These are phyloP conservation scores for Microhierax caerulescens DNA, from an alignment of 2,797 vertebrate species.

Conservation along the genomic window DNA sequence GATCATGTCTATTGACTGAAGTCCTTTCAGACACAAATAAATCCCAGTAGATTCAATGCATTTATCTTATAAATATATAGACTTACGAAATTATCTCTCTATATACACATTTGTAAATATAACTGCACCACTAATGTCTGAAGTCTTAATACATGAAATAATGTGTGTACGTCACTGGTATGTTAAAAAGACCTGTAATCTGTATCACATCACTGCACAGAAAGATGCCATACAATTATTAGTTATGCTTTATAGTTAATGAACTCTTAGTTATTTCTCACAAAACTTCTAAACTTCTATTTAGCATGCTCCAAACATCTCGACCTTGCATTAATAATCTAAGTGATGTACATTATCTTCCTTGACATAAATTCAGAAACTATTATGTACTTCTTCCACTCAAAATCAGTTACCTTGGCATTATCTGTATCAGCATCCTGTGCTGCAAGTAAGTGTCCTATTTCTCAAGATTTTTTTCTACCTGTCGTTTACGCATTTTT, in stretches of 20 bases:
- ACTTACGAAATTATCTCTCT: neutral
- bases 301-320: neutral
- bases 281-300: neutral
- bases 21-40: neutral
- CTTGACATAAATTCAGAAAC: neutral
- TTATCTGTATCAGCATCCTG: neutral
- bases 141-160: neutral
- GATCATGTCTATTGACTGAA: neutral
- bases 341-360: neutral
- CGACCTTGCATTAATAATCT: neutral
- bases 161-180: fast-evolving
- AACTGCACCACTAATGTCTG: neutral
- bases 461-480: neutral
- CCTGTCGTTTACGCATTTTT: neutral
- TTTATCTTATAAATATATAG: neutral
- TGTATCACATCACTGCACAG: neutral
- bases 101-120: fast-evolving
- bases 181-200: neutral
- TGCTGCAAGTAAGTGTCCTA: neutral
- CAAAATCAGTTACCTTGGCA: neutral
- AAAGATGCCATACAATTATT: neutral
- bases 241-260: neutral
- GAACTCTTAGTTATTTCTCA: neutral
- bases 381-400: neutral
- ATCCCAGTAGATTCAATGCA: neutral